Evolutionary conservation across 2,888 invertebrate genomes (phyloP), one percentile per base, ranked within the genome.

Genomic region (Hypselothyrea guttata): DNA sequence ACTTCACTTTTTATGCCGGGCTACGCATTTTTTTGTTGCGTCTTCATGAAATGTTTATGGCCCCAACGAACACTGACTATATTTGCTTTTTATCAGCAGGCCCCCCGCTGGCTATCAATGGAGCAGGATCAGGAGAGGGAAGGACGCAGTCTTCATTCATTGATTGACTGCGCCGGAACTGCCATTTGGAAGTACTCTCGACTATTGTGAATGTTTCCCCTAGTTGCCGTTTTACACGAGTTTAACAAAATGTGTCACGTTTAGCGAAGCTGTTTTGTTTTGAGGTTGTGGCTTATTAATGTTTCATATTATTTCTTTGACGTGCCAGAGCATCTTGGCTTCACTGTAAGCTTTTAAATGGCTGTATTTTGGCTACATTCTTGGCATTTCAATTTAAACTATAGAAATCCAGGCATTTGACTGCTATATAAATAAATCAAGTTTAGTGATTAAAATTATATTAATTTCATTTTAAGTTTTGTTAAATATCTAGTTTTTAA

Each of bases 11-110:
- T 76, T 73, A 74, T 69, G 62, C 65, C 62, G 30, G 28, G 58
- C 46, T 57, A 68, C 75, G 73, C 67, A 61, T 66, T 63, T 64
- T 60, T 78, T 63, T 67, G 59, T 74, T 57, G 62, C 56, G 67
- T 66, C 74, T 69, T 79, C 78, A 79, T 82, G 79, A 75, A 78
- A 79, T 84, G 75, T 81, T 84, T 82, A 79, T 82, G 38, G 69
- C 75, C 22, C 22, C 3, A 4, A 22, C 22, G 67, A 66, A 51
- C 53, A 47, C 55, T 48, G 52, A 34, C 46, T 58, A 38, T 73
- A 69, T 72, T 69, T 64, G 45, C 48, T 57, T 73, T 71, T 66
- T 67, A 72, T 71, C 61, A 57, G 22, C 59, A 41, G 54, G 22
- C 46, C 54, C 56, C 35, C 56, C 65, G n/a, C 13, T 38, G 31